Conservation (phyloP, 1,140 invertebrate species). For the Argopecten irradians region DNA sequence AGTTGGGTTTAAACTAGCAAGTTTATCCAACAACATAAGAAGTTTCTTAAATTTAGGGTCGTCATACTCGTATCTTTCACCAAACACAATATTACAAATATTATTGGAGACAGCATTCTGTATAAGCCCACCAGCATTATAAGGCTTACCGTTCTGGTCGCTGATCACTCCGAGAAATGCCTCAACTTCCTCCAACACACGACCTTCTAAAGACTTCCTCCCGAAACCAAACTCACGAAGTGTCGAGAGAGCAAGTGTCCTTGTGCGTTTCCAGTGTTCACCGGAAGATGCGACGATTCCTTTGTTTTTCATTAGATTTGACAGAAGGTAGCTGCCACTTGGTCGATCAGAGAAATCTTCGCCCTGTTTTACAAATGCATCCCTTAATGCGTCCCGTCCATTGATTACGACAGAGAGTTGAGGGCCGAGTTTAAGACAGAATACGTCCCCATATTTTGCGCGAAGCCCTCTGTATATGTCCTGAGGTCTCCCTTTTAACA, state of each 20-base stretch:
- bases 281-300: constrained; percentile 82
- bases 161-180: constrained; percentile 35
- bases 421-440: neutral
- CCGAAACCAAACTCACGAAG: constrained; percentile 87
- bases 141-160: neutral
- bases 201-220: constrained; percentile 83
- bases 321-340: no score
- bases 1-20: no score
- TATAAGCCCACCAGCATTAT: neutral
- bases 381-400: neutral
- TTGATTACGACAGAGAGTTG: neutral
- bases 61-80: constrained; percentile 85
- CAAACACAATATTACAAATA: no score
- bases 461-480: neutral
- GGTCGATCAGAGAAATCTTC: neutral
- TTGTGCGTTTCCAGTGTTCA: constrained; percentile 87
- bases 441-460: neutral
- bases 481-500: no score
- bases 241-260: constrained; percentile 84
- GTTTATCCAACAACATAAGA: no score
- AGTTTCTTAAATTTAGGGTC: constrained; percentile 54
- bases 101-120: constrained; percentile 88
- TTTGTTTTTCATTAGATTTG: no score
- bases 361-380: neutral
- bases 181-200: constrained; percentile 80